Evolutionary conservation across 2,797 vertebrate species (phyloP).

Genomic region (Rhynchotus rufescens): DNA sequence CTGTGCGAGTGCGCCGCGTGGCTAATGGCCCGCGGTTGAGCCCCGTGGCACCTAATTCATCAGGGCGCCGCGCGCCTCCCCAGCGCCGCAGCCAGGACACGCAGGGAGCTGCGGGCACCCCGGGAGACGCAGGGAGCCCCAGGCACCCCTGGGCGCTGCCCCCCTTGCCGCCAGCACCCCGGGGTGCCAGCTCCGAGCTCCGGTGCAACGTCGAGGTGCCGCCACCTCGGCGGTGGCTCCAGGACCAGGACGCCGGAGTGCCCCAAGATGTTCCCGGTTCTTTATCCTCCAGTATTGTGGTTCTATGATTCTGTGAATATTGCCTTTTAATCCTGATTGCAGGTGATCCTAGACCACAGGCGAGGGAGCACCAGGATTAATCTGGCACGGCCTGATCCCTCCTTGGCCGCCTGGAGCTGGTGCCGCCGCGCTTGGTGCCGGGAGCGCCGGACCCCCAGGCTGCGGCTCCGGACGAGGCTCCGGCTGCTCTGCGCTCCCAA

Average conservation of each 20-base stretch:
- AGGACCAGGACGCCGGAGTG: too few species aligned
- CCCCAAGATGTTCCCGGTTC: too few species aligned
- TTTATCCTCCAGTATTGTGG: not conserved
- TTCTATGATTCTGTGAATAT: not conserved
- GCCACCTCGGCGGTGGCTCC: too few species aligned
- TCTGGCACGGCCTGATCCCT: rapidly evolving
- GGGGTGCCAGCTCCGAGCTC: not conserved
- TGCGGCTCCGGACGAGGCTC: too few species aligned
- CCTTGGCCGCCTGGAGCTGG: not conserved
- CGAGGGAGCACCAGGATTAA: not conserved
- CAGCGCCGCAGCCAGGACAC: too few species aligned
- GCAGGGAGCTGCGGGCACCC: too few species aligned
- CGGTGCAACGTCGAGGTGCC: not conserved
- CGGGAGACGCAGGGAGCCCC: too few species aligned
- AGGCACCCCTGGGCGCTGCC: too few species aligned
- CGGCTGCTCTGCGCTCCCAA: not conserved
- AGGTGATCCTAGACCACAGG: not conserved
- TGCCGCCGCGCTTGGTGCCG: rapidly evolving
- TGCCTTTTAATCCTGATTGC: not conserved
- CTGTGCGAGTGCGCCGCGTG: not conserved
- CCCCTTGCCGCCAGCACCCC: too few species aligned
- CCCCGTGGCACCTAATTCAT: not conserved
- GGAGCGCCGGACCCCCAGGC: not conserved
- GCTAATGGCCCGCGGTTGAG: constrained; percentile 52
- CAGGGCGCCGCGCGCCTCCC: not conserved